These are phyloP conservation scores for Antheraea assamensis DNA, from an alignment of 2,888 invertebrate genomes.

Conservation along the genomic window DNA sequence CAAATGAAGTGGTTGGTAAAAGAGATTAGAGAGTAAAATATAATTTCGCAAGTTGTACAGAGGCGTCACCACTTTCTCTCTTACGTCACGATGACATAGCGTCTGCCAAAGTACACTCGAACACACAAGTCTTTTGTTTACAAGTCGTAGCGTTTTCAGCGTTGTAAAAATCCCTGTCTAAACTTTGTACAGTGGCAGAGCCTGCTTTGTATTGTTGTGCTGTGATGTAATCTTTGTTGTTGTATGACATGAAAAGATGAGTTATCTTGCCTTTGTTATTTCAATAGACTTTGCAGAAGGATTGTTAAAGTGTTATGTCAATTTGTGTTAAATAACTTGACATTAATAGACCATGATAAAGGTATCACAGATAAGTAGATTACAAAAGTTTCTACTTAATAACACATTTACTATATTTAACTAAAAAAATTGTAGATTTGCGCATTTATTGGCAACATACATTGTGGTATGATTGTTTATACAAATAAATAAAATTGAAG, in stretches of 20 bases:
- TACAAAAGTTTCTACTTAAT: neutral
- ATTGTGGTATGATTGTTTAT: no score
- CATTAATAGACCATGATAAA: neutral
- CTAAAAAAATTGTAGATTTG: no score
- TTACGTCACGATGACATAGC: conserved; percentile 29
- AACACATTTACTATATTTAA: no score
- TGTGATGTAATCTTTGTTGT: conserved; percentile 39
- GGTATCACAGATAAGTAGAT: neutral
- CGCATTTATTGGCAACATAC: no score
- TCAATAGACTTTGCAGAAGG: neutral
- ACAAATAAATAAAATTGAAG: no score
- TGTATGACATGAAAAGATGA: neutral
- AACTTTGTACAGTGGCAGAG: conserved; percentile 42
- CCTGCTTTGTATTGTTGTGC: conserved; percentile 31
- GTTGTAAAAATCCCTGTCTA: conserved; percentile 49
- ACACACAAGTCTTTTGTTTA: conserved; percentile 59
- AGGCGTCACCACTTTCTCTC: conserved; percentile 8
- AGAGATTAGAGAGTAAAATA: neutral
- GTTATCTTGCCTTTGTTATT: conserved; percentile 3
- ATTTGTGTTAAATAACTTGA: neutral
- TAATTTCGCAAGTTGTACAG: neutral
- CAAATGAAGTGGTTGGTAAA: conserved; percentile 1
- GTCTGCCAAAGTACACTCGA: conserved; percentile 51
- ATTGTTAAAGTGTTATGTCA: neutral
- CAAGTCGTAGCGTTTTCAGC: conserved; percentile 47